Percentiles rank a stretch among this genome's conserved stretches.
These are phyloP conservation scores for Gnatocerus cornutus DNA, from an alignment of 2,888 invertebrate genomes.

Conservation along the genomic window DNA sequence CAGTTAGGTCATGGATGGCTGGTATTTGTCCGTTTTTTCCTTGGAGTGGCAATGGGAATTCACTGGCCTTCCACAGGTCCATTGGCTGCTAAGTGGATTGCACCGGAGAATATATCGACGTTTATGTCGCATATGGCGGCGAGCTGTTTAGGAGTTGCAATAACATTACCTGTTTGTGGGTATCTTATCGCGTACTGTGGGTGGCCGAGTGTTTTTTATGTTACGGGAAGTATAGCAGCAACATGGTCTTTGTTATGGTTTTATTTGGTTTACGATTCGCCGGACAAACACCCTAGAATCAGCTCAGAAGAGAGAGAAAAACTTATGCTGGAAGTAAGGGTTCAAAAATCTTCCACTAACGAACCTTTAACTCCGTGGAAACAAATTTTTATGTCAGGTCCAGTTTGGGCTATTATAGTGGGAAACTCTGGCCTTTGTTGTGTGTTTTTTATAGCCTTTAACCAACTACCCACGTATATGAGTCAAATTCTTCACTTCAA, in stretches of 20 bases:
- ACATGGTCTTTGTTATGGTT: conserved; percentile 88
- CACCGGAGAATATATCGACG: conserved; percentile 15
- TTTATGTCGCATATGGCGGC: conserved; percentile 30
- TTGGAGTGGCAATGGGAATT: conserved; percentile 11
- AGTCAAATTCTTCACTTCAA: not conserved
- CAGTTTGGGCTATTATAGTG: conserved; percentile 88
- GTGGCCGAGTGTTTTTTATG: conserved; percentile 91
- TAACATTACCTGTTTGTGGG: conserved; percentile 25
- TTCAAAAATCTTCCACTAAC: not conserved
- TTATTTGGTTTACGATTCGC: conserved; percentile 83
- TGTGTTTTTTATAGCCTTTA: not conserved
- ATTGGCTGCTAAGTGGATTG: conserved; percentile 18
- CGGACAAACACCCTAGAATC: conserved; percentile 86
- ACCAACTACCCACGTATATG: not conserved
- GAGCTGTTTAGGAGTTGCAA: conserved; percentile 15
- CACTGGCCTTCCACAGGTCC: conserved; percentile 16
- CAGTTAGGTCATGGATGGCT: not conserved
- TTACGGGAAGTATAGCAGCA: conserved; percentile 82
- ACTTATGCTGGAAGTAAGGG: too few relatives aligned
- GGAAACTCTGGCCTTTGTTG: conserved; percentile 75
- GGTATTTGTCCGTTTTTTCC: not conserved
- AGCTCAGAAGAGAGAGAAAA: conserved; percentile 77
- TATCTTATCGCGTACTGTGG: conserved; percentile 68
- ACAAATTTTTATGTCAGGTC: conserved; percentile 77
- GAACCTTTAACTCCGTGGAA: conserved; percentile 77